Evolutionary conservation across 2,113 vertebrate genomes (phyloP).

Genomic region (Protobothrops flavoviridis): DNA sequence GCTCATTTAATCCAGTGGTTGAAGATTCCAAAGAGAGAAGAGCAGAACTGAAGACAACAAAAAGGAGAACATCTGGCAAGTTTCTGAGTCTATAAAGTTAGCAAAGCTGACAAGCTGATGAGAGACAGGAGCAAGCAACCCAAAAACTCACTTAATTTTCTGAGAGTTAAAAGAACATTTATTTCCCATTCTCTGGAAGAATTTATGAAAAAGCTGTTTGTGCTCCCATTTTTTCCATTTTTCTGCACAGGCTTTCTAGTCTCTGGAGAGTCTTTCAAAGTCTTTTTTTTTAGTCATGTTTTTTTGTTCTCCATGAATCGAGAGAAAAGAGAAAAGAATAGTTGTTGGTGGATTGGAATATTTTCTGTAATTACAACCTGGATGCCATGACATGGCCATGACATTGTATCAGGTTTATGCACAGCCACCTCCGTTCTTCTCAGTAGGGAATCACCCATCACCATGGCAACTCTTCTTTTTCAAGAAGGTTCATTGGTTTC

Average conservation of each 20-base stretch:
- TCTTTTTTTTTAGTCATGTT: not conserved
- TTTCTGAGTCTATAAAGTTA: not conserved
- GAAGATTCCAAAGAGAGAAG: not conserved
- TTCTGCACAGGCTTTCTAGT: not conserved
- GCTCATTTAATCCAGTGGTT: not conserved
- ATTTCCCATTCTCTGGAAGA: not conserved
- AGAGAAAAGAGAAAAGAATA: not conserved
- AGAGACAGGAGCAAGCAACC: not conserved
- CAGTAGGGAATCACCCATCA: not conserved
- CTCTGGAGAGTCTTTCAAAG: not conserved
- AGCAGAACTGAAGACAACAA: not conserved
- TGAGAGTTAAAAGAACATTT: not conserved
- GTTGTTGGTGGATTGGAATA: not conserved
- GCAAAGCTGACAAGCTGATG: not conserved
- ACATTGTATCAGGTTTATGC: not conserved
- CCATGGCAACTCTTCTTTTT: not conserved
- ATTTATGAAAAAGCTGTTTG: not conserved
- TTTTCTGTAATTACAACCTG: not conserved
- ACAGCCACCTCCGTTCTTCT: not conserved
- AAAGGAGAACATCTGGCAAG: not conserved
- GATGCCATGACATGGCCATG: not conserved
- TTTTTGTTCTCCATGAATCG: not conserved
- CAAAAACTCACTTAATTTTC: not conserved
- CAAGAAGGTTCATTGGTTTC: not conserved
- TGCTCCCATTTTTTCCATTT: not conserved